Percentiles rank a stretch among this genome's conserved stretches.
Conservation (phyloP, 2,113 vertebrate genomes). For the Poecilia latipinna region DNA sequence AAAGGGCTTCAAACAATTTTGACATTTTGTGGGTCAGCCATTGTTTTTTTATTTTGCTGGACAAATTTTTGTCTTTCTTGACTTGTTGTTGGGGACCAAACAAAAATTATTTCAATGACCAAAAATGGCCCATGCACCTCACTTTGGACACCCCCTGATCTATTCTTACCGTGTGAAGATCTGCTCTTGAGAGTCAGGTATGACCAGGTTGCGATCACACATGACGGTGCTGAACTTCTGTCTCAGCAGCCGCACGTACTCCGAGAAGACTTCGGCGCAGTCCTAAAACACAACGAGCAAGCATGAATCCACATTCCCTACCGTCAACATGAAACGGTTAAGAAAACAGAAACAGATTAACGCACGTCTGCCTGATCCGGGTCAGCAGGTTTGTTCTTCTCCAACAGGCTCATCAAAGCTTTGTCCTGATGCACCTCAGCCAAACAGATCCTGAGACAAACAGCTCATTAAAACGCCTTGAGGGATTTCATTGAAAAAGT, state of each 20-base stretch:
- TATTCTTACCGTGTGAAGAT: constrained; percentile 86
- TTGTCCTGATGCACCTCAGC: constrained; percentile 95
- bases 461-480: accelerated
- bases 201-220: constrained; percentile 71
- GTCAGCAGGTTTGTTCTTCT: constrained; percentile 76
- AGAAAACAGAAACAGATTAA: not conserved
- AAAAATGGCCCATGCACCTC: too few relatives aligned
- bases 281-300: constrained; percentile 74
- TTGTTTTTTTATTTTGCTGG: too few relatives aligned
- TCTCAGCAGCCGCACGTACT: constrained; percentile 87
- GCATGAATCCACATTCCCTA: not conserved
- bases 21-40: too few relatives aligned
- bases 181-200: constrained; percentile 88
- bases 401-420: constrained; percentile 84
- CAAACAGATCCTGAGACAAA: constrained; percentile 87
- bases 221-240: constrained; percentile 88
- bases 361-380: constrained; percentile 86
- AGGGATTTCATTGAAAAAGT: not conserved
- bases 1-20: too few relatives aligned
- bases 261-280: constrained; percentile 87
- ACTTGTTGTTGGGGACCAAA: too few relatives aligned
- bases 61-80: too few relatives aligned
- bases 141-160: not conserved
- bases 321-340: not conserved
- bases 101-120: too few relatives aligned